Percentiles rank a stretch among this genome's conserved stretches.
Conservation (phyloP, 2,888 invertebrate species). For the Panzeria rudis region DNA sequence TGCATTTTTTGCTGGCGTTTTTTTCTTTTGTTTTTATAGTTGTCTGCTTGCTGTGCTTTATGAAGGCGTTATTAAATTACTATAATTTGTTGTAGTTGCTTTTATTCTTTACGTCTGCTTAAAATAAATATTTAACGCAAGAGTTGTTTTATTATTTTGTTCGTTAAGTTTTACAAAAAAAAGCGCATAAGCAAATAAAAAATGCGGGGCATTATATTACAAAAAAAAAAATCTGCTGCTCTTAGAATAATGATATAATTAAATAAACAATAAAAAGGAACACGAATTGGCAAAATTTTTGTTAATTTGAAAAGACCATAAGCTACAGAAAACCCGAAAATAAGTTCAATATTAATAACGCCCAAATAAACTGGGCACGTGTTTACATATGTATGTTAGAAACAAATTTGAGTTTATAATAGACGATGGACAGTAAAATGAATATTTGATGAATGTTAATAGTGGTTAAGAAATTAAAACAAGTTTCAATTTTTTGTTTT, state of each 20-base stretch:
- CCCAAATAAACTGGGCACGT: constrained; percentile 27
- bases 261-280: constrained; percentile 37
- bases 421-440: background rate
- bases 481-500: background rate
- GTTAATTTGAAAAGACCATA: background rate
- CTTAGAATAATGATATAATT: constrained; percentile 51
- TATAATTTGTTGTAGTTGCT: constrained; percentile 61
- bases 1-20: constrained; percentile 1
- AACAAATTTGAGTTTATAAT: background rate
- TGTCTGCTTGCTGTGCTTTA: constrained; percentile 50
- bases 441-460: constrained; percentile 5
- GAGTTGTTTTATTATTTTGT: constrained; percentile 41
- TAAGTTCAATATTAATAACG: constrained; percentile 21
- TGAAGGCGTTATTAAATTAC: constrained; percentile 72
- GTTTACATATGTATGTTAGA: constrained; percentile 6
- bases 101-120: constrained; percentile 42
- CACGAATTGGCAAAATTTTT: constrained; percentile 39
- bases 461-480: background rate
- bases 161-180: constrained; percentile 9
- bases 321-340: constrained; percentile 20
- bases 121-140: constrained; percentile 22
- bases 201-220: constrained; percentile 50
- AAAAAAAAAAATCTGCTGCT: constrained; percentile 9
- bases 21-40: constrained; percentile 11
- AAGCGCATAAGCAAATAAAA: constrained; percentile 28